Base-by-base conservation (phyloP, 2,888 invertebrate genomes). In the Stegophylla sp. region DNA sequence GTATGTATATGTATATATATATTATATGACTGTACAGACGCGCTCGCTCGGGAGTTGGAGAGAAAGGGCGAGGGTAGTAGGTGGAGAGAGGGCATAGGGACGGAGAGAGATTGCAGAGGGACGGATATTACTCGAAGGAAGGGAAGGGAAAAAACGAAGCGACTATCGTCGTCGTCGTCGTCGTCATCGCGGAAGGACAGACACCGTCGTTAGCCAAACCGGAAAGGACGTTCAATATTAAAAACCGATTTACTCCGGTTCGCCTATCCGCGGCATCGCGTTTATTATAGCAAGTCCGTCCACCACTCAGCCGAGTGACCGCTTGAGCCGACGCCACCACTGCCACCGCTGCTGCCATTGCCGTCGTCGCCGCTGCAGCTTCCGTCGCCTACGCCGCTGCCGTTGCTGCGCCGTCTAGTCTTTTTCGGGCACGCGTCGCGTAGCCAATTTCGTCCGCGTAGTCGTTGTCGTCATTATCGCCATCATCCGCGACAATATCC, bases 191-290 rank as follows among this genome's bases (percentile, higher is more conserved):
- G 17, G 51, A 71, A n/a, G 17, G 59, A 59, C 53, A 17, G 63
- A 56, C 43, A 48, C 34, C 63, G 75, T 75, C 76, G 67, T 67
- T 56, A 59, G 67, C 77, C 56, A 77, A 77, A 77, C 77, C 77
- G 77, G 69, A 71, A 79, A 63, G 79, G 59, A 79, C 79, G 79
- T 69, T 69, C 79, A 61, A 71, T 79, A 79, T 79, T 79, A 79
- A 79, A 79, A 79, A 79, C 61, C 61, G 69, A 79, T 79, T 79
- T 79, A 79, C 71, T n/a, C 59, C n/a, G 20, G 26, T 23, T 17
- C 23, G 23, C 69, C 7, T 12, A 15, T 7, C 7, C 28, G 20
- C 12, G 43, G 71, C 20, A 72, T 23, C 43, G 28, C 71, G 59
- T 69, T 67, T 59, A 59, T 69, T 56, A 56, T 34, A 45, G 56